These are phyloP conservation scores for Aporrectodea caliginosa DNA, from an alignment of 1,140 invertebrate species.

Conservation along the genomic window DNA sequence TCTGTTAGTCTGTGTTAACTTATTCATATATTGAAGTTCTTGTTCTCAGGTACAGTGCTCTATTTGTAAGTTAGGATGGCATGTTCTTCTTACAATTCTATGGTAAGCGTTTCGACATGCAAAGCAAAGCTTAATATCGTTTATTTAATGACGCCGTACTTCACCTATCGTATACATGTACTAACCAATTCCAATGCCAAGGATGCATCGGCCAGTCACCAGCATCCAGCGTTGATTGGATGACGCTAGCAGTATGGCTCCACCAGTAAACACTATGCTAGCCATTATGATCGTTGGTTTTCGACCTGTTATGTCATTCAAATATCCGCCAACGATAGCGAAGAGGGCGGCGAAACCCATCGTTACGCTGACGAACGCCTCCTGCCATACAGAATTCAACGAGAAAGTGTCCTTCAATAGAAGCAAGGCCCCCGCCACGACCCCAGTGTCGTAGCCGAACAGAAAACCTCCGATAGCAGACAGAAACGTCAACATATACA, in stretches of 20 bases:
- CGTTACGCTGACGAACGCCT: constrained; percentile 58
- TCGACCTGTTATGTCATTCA: constrained; percentile 60
- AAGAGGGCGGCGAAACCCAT: constrained; percentile 59
- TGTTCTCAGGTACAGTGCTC: too few relatives aligned
- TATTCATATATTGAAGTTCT: too few relatives aligned
- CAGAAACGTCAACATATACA: constrained; percentile 51
- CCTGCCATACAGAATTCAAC: constrained; percentile 59
- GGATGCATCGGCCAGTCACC: constrained; percentile 60
- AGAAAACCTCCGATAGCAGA: constrained; percentile 63
- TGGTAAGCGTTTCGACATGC: too few relatives aligned
- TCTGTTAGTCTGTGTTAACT: too few relatives aligned
- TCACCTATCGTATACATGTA: too few relatives aligned
- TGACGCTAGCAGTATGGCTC: constrained; percentile 60
- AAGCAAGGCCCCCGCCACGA: constrained; percentile 66
- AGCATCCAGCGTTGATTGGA: constrained; percentile 58
- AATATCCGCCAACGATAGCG: constrained; percentile 58
- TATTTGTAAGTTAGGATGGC: too few relatives aligned
- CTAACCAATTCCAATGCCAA: constrained; percentile 64
- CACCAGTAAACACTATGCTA: constrained; percentile 61
- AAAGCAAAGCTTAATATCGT: too few relatives aligned
- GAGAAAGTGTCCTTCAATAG: constrained; percentile 53
- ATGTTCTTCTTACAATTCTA: too few relatives aligned
- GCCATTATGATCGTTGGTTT: constrained; percentile 61
- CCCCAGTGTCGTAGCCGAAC: constrained; percentile 68
- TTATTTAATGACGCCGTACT: too few relatives aligned